Percentiles rank a stretch among this genome's conserved stretches.
Conservation (phyloP, 1,140 invertebrate genomes). For the Listronotus bonariensis region DNA sequence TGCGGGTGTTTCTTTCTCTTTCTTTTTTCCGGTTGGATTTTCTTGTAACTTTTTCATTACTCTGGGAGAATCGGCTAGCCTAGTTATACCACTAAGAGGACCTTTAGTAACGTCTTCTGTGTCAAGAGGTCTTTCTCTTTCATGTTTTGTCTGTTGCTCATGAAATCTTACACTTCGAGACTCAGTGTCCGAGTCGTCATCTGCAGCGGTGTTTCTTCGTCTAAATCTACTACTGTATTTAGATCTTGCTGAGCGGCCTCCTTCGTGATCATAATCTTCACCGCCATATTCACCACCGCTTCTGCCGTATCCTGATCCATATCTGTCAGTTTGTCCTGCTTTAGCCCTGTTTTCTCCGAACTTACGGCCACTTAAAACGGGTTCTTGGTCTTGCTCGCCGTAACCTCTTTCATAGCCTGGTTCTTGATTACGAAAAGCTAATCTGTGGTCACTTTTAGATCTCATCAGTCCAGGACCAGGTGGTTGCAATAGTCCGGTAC, state of each 20-base stretch:
- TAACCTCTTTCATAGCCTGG: constrained; percentile 61
- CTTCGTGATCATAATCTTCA: constrained; percentile 66
- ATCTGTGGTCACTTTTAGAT: constrained; percentile 90
- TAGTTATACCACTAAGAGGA: constrained; percentile 86
- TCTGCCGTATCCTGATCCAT: constrained; percentile 60
- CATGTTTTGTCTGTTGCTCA: constrained; percentile 60
- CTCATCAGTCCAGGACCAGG: constrained; percentile 78
- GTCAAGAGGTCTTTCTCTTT: constrained; percentile 80
- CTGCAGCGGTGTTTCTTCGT: constrained; percentile 60
- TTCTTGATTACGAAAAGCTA: constrained; percentile 87
- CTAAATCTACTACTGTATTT: constrained; percentile 67
- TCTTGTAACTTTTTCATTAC: constrained; percentile 88
- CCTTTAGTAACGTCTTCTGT: constrained; percentile 88
- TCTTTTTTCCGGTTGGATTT: constrained; percentile 74
- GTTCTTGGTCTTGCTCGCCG: constrained; percentile 59
- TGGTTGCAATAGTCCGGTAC: constrained; percentile 56
- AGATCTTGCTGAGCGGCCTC: constrained; percentile 58
- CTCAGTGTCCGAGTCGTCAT: constrained; percentile 73
- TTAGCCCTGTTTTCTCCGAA: constrained; percentile 68
- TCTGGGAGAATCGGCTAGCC: constrained; percentile 84
- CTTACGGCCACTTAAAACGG: constrained; percentile 70
- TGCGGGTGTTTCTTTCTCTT: constrained; percentile 69
- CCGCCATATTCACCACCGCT: constrained; percentile 61
- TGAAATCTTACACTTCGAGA: constrained; percentile 63
- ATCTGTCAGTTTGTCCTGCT: constrained; percentile 56